Evolutionary conservation across 2,797 vertebrate genomes (phyloP), one percentile per base, ranked within the genome.

Genomic region (Mormyrus proboscirostris): DNA sequence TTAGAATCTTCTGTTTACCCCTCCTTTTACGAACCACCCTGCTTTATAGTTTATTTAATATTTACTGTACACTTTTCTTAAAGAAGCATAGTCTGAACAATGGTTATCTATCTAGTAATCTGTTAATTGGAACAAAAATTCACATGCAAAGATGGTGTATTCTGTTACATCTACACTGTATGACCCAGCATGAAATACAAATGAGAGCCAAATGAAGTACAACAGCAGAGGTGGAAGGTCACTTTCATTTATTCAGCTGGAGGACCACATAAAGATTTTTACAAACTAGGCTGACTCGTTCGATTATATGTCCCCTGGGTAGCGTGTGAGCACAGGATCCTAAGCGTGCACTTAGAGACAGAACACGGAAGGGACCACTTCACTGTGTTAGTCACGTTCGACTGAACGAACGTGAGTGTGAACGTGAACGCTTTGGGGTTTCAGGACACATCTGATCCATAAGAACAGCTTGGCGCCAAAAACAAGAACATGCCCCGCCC

Each of bases 221-320:
- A 16, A 83, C 1, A 14, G 1, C 44, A 8, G 22, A 85, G 12
- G 62, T 92, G 92, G 91, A 96, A 95, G 94, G 94, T 95, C 94
- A 95, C 94, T 95, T 95, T 95, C 94, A 94, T 94, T 95, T 91
- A 93, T 91, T 94, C 93, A 93, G 90, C 92, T 22, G 19, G 76
- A 90, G 91, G 93, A 94, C 90, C 91, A 92, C 92, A 90, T 62
- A 90, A 90, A 79, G 92, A 89, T 91, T 89, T 62, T 29, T 16
- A 33, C 90, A 33, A 51, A 49, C 38, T 38, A 3, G 65, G 51
- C 59, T 50, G 82, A 69, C 16, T 38, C 59, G 8, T 87, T 87
- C 53, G 16, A 57, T 47, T 9, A 88, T 55, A 25, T 22, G 86
- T 19, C 55, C 38, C 86, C 86, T 41, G 51, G 62, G 55, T 59